Conservation (phyloP, 2,797 vertebrate species). For the Jordanella pulchra region DNA sequence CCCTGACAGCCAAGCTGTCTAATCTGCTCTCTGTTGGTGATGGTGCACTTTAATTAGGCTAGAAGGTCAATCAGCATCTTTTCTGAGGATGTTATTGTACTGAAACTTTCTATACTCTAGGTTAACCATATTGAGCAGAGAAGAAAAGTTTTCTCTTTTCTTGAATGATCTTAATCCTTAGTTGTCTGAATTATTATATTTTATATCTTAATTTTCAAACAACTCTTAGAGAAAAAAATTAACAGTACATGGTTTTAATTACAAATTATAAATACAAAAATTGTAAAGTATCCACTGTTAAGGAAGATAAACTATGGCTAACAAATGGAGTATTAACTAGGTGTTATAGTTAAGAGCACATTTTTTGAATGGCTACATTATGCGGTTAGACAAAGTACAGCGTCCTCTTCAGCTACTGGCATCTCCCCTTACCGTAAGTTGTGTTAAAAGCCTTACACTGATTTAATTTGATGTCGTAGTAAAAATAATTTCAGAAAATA, state of each 20-base stretch:
- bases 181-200: slow-evolving; percentile 41
- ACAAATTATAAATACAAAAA: neutral
- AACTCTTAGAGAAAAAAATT: slow-evolving; percentile 30
- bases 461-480: neutral
- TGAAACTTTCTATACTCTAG: slow-evolving; percentile 61
- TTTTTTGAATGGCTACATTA: slow-evolving; percentile 1
- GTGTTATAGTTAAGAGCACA: neutral
- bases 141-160: slow-evolving; percentile 31
- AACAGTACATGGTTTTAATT: slow-evolving; percentile 28
- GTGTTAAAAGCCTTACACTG: neutral
- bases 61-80: slow-evolving; percentile 73
- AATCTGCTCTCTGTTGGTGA: slow-evolving; percentile 65
- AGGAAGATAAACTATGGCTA: slow-evolving; percentile 13
- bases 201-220: slow-evolving; percentile 24
- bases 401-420: neutral
- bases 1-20: slow-evolving; percentile 72
- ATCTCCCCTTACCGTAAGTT: neutral
- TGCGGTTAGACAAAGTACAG: neutral
- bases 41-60: slow-evolving; percentile 72
- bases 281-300: slow-evolving; percentile 10
- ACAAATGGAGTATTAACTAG: neutral
- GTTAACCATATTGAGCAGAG: slow-evolving; percentile 22
- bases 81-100: slow-evolving; percentile 55
- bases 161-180: slow-evolving; percentile 13
- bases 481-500: neutral